These are phyloP conservation scores for Acanthoscelides obtectus DNA, from an alignment of 2,888 invertebrate genomes.

Conservation along the genomic window DNA sequence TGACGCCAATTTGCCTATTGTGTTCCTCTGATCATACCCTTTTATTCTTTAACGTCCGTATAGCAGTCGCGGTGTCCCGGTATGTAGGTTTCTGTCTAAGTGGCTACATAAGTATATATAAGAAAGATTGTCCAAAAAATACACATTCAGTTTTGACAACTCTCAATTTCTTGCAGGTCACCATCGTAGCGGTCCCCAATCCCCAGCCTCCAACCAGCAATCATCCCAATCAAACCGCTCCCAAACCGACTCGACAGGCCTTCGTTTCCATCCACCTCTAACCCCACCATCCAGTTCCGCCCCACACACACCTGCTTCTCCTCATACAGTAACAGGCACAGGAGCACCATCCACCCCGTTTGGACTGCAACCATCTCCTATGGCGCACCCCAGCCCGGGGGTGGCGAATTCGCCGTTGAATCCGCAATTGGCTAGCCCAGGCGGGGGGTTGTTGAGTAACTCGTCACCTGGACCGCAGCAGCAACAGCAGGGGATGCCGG, in stretches of 20 bases:
- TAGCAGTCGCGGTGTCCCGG: too few relatives aligned
- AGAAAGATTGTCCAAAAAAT: too few relatives aligned
- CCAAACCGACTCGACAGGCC: slow-evolving; percentile 38
- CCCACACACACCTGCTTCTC: slow-evolving; percentile 82
- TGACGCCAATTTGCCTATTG: too few relatives aligned
- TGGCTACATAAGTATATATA: too few relatives aligned
- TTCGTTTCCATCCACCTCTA: slow-evolving; percentile 81
- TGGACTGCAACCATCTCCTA: slow-evolving; percentile 52
- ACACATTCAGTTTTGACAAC: too few relatives aligned
- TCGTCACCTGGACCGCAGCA: slow-evolving; percentile 57
- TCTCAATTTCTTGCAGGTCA: slow-evolving; percentile 39
- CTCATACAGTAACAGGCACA: slow-evolving; percentile 59
- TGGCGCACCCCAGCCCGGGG: slow-evolving; percentile 60
- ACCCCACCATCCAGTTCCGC: slow-evolving; percentile 77
- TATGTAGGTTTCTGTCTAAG: too few relatives aligned
- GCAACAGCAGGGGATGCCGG: slow-evolving; percentile 52
- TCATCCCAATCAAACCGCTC: slow-evolving; percentile 42
- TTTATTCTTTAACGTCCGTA: too few relatives aligned
- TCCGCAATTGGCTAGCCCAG: slow-evolving; percentile 57
- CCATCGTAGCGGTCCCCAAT: slow-evolving; percentile 58
- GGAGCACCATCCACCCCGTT: slow-evolving; percentile 64
- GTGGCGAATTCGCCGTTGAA: slow-evolving; percentile 57
- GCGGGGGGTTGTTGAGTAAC: slow-evolving; percentile 52
- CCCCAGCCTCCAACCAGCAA: slow-evolving; percentile 56
- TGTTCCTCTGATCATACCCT: too few relatives aligned